Evolutionary conservation across 2,888 invertebrate genomes (phyloP).

Genomic region (Melanostoma mellinum): DNA sequence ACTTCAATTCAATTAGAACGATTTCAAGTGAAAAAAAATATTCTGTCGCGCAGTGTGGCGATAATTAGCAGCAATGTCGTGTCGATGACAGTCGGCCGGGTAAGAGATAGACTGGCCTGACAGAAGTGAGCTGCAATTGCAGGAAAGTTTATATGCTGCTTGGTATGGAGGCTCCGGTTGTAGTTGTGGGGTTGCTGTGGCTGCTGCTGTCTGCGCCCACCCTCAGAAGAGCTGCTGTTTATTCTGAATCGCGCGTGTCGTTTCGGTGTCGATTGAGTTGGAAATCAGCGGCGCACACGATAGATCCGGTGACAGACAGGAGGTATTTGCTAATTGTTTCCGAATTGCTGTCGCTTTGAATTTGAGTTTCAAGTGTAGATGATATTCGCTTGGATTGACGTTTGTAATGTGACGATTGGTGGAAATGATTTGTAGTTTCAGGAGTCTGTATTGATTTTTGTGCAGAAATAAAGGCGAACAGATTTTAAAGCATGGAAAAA

Average conservation of each 20-base stretch:
- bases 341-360: constrained; percentile 36
- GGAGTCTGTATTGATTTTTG: not conserved
- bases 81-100: constrained; percentile 50
- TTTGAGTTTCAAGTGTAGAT: constrained; percentile 11
- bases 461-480: too few species aligned
- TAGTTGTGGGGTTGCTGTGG: not conserved
- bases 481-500: too few species aligned
- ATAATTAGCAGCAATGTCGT: constrained; percentile 65
- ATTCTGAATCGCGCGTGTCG: constrained; percentile 26
- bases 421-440: constrained; percentile 3
- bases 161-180: constrained; percentile 27
- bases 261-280: constrained; percentile 44
- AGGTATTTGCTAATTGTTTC: constrained; percentile 49
- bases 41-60: constrained; percentile 48
- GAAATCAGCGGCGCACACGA: constrained; percentile 34
- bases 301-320: constrained; percentile 31
- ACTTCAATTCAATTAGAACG: constrained; percentile 64
- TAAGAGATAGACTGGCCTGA: constrained; percentile 21
- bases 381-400: constrained; percentile 24
- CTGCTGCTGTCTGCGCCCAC: constrained; percentile 24
- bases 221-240: constrained; percentile 18
- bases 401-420: constrained; percentile 12
- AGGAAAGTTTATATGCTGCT: not conserved
- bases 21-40: constrained; percentile 57
- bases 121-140: constrained; percentile 15